phyloP scores from a whole-genome alignment of 1,140 invertebrate genomes.

The Magallana gigas region DNA sequence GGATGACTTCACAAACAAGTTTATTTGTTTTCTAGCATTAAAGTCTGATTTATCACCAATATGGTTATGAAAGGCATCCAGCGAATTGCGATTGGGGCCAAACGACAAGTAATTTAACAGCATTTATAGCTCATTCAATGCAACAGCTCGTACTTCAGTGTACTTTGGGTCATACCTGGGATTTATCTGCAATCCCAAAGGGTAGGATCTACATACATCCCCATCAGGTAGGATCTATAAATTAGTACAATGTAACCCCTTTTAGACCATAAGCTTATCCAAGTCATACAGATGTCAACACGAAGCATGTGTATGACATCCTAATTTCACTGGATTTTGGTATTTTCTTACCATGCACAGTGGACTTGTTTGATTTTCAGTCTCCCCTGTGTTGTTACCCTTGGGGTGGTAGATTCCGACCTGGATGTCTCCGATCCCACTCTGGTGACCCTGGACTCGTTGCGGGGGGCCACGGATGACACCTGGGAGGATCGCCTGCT shows the following conservation, averaged over 20 bases:
- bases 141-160: no score
- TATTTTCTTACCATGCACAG: background rate
- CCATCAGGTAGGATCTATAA: no score
- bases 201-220: no score
- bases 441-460: background rate
- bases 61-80: slow-evolving; percentile 15
- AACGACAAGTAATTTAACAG: no score
- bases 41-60: slow-evolving; percentile 28
- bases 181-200: no score
- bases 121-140: no score
- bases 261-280: no score
- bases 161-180: no score
- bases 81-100: background rate
- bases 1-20: slow-evolving; percentile 15
- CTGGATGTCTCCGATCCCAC: background rate
- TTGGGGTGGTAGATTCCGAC: background rate
- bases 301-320: no score
- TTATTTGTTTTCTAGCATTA: slow-evolving; percentile 29
- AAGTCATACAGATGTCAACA: no score
- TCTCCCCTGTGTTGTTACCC: background rate
- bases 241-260: no score
- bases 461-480: background rate
- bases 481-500: background rate
- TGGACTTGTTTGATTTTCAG: slow-evolving; percentile 25
- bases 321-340: no score